phyloP scores from a whole-genome alignment of 2,888 invertebrate genomes.

The Cepaea hortensis region DNA sequence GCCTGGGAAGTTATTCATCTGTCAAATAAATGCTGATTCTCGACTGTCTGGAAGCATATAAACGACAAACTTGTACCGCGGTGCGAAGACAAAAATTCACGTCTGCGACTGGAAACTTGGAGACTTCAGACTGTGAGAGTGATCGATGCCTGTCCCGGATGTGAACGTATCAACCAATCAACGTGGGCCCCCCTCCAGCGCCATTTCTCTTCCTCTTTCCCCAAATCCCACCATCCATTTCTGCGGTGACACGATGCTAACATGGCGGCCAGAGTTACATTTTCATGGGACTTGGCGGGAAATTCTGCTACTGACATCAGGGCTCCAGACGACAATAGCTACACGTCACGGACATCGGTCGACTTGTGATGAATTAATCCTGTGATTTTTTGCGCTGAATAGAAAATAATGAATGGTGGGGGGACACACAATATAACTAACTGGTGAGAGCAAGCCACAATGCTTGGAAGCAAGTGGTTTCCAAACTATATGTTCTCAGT shows the following conservation, averaged over 20 bases:
- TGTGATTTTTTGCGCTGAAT: slow-evolving; percentile 40
- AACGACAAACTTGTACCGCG: slow-evolving; percentile 10
- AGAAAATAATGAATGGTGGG: slow-evolving; percentile 31
- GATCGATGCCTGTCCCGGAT: slow-evolving; percentile 46
- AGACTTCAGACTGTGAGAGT: slow-evolving; percentile 38
- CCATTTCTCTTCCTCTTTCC: slow-evolving; percentile 32
- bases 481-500: too few relatives aligned
- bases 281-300: slow-evolving; percentile 41
- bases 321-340: slow-evolving; percentile 46
- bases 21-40: slow-evolving; percentile 9
- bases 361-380: slow-evolving; percentile 49
- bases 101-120: slow-evolving; percentile 22
- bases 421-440: neutral
- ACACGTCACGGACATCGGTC: slow-evolving; percentile 42
- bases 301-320: slow-evolving; percentile 43
- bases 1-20: neutral
- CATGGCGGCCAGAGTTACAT: slow-evolving; percentile 42
- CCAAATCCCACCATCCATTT: slow-evolving; percentile 40
- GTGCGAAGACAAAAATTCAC: slow-evolving; percentile 10
- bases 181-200: slow-evolving; percentile 30
- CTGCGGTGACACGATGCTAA: slow-evolving; percentile 36
- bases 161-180: slow-evolving; percentile 48
- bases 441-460: too few relatives aligned
- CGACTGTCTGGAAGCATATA: neutral
- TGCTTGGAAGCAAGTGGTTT: too few relatives aligned